These are phyloP conservation scores for Pomacea maculata DNA, from an alignment of 1,140 invertebrate genomes.

Conservation along the genomic window DNA sequence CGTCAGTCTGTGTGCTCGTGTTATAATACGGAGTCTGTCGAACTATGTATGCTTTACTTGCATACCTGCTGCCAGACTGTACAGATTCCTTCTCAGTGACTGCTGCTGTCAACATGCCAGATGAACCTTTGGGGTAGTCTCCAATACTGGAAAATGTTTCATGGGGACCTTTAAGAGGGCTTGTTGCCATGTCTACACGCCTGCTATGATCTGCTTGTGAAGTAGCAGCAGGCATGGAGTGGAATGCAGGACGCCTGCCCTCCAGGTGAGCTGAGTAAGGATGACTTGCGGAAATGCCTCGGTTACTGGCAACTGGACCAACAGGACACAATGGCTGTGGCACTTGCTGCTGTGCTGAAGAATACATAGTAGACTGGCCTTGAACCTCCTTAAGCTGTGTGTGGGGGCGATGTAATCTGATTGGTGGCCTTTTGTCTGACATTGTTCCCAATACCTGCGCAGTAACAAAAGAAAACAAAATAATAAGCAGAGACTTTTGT, in stretches of 20 bases:
- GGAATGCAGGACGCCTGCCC: slow-evolving; percentile 1
- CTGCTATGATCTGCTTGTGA: background rate
- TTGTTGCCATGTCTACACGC: slow-evolving; percentile 22
- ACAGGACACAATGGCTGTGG: no score
- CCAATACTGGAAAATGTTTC: background rate
- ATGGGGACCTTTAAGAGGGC: slow-evolving; percentile 19
- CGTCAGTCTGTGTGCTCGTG: slow-evolving; percentile 60
- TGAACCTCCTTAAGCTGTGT: background rate
- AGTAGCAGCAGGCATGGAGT: background rate
- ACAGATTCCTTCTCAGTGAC: background rate
- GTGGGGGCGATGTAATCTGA: background rate
- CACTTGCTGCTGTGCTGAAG: no score
- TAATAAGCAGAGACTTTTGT: background rate
- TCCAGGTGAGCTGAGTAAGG: no score
- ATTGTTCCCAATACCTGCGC: slow-evolving; percentile 8
- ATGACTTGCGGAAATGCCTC: no score
- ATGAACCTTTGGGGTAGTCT: background rate
- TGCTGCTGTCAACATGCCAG: no score
- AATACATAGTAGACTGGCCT: no score
- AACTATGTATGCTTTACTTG: slow-evolving; percentile 37
- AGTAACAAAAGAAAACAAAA: slow-evolving; percentile 6
- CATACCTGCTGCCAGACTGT: background rate
- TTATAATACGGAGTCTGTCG: slow-evolving; percentile 58
- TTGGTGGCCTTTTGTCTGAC: slow-evolving; percentile 1
- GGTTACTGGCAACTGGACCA: no score